Base-by-base conservation (phyloP, 2,888 invertebrate species). In the Cheilosia scutellata region DNA sequence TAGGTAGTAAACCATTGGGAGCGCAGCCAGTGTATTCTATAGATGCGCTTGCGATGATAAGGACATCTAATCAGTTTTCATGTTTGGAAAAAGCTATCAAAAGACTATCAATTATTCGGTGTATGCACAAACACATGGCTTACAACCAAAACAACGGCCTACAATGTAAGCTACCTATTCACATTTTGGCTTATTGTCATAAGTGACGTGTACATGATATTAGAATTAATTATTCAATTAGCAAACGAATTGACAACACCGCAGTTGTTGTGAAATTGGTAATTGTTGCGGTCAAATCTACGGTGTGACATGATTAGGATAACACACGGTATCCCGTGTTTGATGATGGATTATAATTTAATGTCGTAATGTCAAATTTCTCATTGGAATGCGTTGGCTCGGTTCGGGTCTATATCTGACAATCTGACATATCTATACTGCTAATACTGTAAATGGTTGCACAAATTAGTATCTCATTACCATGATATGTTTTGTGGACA, bases 151-250 rank as follows among this genome's bases (percentile, higher is more conserved):
- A n/a, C 51, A 27, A 25, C 33, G n/a, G 6, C 25, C 1, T 1
- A n/a, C 27, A 51, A 40, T 51, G 29, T 57, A 44, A 70, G 31
- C 31, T 20, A 20, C 20, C 20, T 20, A 57, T 42, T 66, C 55
- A 63, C 42, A 33, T 58, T 57, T 72, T n/a, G n/a, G 72, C 66
- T 72, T 60, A 66, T 77, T 82, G 66, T 72, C 72, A 66, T 37
- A 62, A 51, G 44, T 65, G 72, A 78, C 53, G 72, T 77, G 40
- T 42, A 71, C 78, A 83, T 66, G 71, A 33, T 47, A 83, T 62
- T 72, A 60, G 66, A 55, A 83, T 83, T 78, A 83, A 83, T 83
- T 78, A 83, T 83, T 78, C 78, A 78, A 72, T 72, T 66, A 78
- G 71, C 53, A 60, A 82, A 72, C 77, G 71, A 60, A 72, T 68